Percentiles rank a stretch among this genome's conserved stretches.
These are phyloP conservation scores for Endomychus coccineus DNA, from an alignment of 2,888 invertebrate genomes.

Conservation along the genomic window DNA sequence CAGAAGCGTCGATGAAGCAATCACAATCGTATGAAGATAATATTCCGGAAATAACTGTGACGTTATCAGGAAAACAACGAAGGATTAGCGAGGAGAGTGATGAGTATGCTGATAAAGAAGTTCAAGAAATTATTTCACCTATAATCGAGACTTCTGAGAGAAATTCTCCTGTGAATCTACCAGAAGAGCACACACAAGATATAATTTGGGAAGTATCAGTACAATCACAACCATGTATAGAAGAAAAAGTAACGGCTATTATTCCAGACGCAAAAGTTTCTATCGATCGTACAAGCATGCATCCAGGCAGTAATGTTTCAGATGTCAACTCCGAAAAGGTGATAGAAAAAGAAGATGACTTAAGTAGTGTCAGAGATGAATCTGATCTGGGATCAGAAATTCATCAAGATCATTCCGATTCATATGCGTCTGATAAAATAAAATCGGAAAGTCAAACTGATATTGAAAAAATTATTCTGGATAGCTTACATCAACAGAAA, in stretches of 20 bases:
- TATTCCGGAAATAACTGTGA: slow-evolving; percentile 43
- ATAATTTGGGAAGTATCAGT: slow-evolving; percentile 48
- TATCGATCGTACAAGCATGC: no score
- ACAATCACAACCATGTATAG: slow-evolving; percentile 39
- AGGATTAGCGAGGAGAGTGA: slow-evolving; percentile 37
- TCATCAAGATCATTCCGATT: slow-evolving; percentile 40
- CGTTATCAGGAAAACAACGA: slow-evolving; percentile 41
- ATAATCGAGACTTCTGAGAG: not conserved
- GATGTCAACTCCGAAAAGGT: slow-evolving; percentile 28
- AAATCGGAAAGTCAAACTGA: slow-evolving; percentile 41
- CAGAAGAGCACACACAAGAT: slow-evolving; percentile 46
- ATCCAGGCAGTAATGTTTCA: no score
- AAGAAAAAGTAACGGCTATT: slow-evolving; percentile 36
- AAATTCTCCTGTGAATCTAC: slow-evolving; percentile 30
- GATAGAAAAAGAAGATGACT: slow-evolving; percentile 40
- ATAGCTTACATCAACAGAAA: slow-evolving; percentile 41
- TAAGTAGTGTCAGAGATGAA: slow-evolving; percentile 36
- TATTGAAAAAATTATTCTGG: slow-evolving; percentile 40
- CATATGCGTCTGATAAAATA: slow-evolving; percentile 36
- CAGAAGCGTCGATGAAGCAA: slow-evolving; percentile 18
- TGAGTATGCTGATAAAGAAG: slow-evolving; percentile 19
- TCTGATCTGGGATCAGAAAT: slow-evolving; percentile 41
- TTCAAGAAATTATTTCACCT: not conserved
- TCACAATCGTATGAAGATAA: slow-evolving; percentile 24
- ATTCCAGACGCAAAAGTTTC: not conserved